These are phyloP conservation scores for Antigone vipio DNA, from an alignment of 2,113 vertebrate species.

Conservation along the genomic window DNA sequence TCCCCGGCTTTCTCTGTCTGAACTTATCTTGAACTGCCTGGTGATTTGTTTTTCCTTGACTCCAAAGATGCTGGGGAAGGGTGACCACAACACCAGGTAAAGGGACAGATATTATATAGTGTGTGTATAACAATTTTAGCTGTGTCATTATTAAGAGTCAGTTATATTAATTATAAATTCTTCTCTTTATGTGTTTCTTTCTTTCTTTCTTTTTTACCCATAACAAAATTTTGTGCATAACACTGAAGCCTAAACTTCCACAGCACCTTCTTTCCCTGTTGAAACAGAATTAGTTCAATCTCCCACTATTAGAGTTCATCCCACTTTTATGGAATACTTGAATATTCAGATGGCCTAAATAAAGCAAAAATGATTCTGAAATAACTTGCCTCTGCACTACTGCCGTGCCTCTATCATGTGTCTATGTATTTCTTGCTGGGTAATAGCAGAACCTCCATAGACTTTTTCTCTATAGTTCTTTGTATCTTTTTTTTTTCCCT, in stretches of 20 bases:
- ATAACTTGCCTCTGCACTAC: background rate
- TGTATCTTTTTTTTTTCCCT: rapidly evolving
- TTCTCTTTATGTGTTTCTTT: background rate
- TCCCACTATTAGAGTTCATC: background rate
- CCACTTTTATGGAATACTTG: background rate
- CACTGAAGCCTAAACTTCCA: background rate
- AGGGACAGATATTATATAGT: background rate
- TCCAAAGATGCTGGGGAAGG: background rate
- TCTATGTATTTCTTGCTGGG: background rate
- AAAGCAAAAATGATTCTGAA: background rate
- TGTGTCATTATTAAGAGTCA: background rate
- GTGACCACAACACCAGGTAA: background rate
- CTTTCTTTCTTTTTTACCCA: background rate
- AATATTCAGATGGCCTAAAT: background rate
- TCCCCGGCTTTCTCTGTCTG: background rate
- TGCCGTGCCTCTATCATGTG: background rate
- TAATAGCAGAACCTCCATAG: background rate
- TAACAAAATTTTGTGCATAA: background rate
- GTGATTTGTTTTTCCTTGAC: background rate
- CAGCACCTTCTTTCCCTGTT: background rate
- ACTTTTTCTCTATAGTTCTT: background rate
- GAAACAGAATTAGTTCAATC: background rate
- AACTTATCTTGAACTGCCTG: background rate
- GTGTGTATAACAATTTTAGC: background rate
- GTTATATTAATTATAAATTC: background rate